These are phyloP conservation scores for Ahaetulla prasina DNA, from an alignment of 2,113 vertebrate genomes.

Conservation along the genomic window DNA sequence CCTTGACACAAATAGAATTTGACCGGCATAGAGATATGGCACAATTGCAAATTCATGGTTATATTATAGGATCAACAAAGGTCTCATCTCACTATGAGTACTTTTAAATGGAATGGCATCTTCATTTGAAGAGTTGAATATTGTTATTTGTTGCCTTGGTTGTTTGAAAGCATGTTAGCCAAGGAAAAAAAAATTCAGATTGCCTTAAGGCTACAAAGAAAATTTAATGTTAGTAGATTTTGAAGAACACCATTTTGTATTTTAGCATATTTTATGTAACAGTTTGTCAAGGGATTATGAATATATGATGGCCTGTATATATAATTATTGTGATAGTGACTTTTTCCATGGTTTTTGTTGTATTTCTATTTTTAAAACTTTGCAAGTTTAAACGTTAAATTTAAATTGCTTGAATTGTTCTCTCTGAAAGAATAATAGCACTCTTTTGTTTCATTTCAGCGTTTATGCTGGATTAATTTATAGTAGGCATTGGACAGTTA, in stretches of 20 bases:
- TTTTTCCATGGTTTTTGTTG: constrained; percentile 3
- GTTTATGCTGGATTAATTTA: not conserved
- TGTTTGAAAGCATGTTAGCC: not conserved
- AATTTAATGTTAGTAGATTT: not conserved
- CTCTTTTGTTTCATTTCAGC: not conserved
- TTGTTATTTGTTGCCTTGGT: not conserved
- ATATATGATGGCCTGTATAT: not conserved
- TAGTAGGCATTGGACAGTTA: not conserved
- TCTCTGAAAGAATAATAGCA: not conserved
- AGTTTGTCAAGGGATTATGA: constrained; percentile 1
- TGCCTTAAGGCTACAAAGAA: constrained; percentile 14
- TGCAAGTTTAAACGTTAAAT: not conserved
- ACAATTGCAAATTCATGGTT: not conserved
- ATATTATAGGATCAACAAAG: not conserved
- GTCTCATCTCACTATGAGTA: not conserved
- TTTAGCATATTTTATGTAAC: constrained; percentile 26
- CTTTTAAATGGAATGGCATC: not conserved
- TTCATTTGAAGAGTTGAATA: not conserved
- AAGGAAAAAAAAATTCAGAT: not conserved
- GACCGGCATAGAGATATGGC: not conserved
- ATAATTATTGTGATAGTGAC: not conserved
- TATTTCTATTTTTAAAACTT: not conserved
- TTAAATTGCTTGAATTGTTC: not conserved
- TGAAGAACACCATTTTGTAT: constrained; percentile 27
- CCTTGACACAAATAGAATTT: not conserved